Percentiles rank a stretch among this genome's conserved stretches.
Evolutionary conservation across 2,113 vertebrate genomes (phyloP).

Genomic region (Oncorhynchus nerka): DNA sequence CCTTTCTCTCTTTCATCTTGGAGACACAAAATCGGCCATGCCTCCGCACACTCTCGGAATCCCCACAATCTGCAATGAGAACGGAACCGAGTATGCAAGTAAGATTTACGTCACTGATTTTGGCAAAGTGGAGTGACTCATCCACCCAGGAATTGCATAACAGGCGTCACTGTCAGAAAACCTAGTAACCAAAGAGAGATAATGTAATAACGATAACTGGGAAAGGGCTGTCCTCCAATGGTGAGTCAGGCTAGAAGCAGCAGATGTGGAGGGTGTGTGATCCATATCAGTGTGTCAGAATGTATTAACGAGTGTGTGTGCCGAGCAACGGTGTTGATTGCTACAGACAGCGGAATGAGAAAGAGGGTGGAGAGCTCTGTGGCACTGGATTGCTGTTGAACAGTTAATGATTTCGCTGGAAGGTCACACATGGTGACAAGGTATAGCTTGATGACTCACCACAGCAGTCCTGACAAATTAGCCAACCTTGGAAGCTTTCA

Average conservation of each 20-base stretch:
- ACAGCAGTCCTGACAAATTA: conserved; percentile 53
- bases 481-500: conserved; percentile 26
- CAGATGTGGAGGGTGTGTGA: conserved; percentile 9
- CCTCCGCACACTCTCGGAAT: conserved; percentile 44
- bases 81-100: conserved; percentile 26
- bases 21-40: conserved; percentile 46
- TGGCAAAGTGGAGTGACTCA: conserved; percentile 66
- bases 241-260: conserved; percentile 37
- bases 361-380: background rate
- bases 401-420: conserved; percentile 62
- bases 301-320: background rate
- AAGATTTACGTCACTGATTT: conserved; percentile 48
- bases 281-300: conserved; percentile 22
- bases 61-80: conserved; percentile 41
- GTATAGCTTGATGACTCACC: conserved; percentile 45
- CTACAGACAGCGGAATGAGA: background rate
- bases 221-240: conserved; percentile 25
- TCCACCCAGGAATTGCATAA: conserved; percentile 59
- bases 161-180: conserved; percentile 38
- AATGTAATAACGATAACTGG: conserved; percentile 12
- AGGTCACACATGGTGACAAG: conserved; percentile 61
- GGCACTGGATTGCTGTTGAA: conserved; percentile 31
- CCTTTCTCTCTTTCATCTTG: background rate
- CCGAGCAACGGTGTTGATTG: background rate
- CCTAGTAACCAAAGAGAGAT: conserved; percentile 20